phyloP scores from a whole-genome alignment of 2,797 vertebrate species.

The Malacoctenus gilli region DNA sequence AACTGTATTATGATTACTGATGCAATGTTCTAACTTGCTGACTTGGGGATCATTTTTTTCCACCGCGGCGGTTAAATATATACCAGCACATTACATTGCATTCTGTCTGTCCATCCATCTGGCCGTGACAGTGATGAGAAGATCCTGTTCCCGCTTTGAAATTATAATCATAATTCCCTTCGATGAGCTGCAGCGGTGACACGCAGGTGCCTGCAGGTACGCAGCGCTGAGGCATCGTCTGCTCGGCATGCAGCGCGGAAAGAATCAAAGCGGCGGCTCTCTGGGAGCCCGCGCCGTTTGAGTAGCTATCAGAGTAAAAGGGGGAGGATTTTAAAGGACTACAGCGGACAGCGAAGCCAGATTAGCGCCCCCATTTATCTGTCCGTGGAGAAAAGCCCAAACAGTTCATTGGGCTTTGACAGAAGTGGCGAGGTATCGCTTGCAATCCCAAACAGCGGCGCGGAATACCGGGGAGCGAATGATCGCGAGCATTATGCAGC shows the following conservation, averaged over 20 bases:
- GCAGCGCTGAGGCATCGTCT: slow-evolving; percentile 24
- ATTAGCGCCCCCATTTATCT: slow-evolving; percentile 19
- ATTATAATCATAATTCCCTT: slow-evolving; percentile 31
- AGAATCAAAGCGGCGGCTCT: slow-evolving; percentile 58
- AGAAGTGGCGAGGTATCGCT: slow-evolving; percentile 24
- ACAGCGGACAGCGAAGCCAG: slow-evolving; percentile 28
- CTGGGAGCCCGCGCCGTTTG: slow-evolving; percentile 48
- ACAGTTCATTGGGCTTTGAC: slow-evolving; percentile 22
- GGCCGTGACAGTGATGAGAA: slow-evolving; percentile 25
- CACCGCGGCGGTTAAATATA: slow-evolving; percentile 1
- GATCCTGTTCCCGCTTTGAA: slow-evolving; percentile 47
- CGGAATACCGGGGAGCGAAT: slow-evolving; percentile 36
- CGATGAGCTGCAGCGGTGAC: slow-evolving; percentile 37
- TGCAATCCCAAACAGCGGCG: slow-evolving; percentile 25
- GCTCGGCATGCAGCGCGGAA: slow-evolving; percentile 33
- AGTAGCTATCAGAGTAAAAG: slow-evolving; percentile 43
- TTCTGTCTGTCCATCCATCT: slow-evolving; percentile 10
- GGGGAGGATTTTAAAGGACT: slow-evolving; percentile 31
- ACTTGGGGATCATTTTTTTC: slow-evolving; percentile 28
- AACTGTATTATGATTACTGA: slow-evolving; percentile 11
- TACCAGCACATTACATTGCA: slow-evolving; percentile 4
- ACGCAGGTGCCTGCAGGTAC: slow-evolving; percentile 58
- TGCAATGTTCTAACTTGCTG: slow-evolving; percentile 15
- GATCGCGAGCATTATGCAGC: slow-evolving; percentile 51
- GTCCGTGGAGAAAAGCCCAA: slow-evolving; percentile 26